Base-by-base conservation (phyloP, 2,797 vertebrate genomes). In the Pterois miles region DNA sequence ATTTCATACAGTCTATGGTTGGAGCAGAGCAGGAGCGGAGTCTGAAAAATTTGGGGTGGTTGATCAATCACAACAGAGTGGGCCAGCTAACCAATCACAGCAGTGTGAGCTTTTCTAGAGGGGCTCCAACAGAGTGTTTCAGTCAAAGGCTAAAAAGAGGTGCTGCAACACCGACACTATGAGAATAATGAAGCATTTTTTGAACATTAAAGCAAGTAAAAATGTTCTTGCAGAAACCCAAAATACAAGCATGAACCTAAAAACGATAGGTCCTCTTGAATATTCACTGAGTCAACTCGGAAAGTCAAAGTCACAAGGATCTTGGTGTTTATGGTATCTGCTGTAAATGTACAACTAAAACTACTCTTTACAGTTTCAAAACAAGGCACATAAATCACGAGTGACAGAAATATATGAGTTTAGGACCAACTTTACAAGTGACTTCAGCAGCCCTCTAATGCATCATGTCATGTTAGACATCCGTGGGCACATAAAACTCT, bases 301-400 rank as follows among this genome's bases (percentile, higher is more conserved):
- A 23, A 43, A 62, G 25, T 27, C 31, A n/a, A 48, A 48, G 46
- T 48, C 27, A 9, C 9, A 58, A 8, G 1, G 27, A 67, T 43
- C n/a, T 40, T 25, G 11, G 22, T 4, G 1, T 57, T 13, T 23
- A 2, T 27, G 11, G 29, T 27, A 27, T n/a, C 65, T 40, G 18
- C 48, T 59, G 43, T 20, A 40, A 5, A 40, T 11, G 2, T 25
- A 54, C 18, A 50, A 22, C 20, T n/a, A 20, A 23, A 38, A 2
- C 50, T 40, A 7, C 10, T 29, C 6, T 53, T 43, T 53, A 14
- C 12, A 65, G 48, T 53, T 34, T 65, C 12, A 38, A 53, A 63
- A 62, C 29, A 52, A 64, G 29, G 10, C 23, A 43, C 22, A 56
- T 18, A 70, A 72, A 67, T 76, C 58, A 62, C 4, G n/a, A 62